These are phyloP conservation scores for Gorsachius magnificus DNA, from an alignment of 2,797 vertebrate species.

Conservation along the genomic window DNA sequence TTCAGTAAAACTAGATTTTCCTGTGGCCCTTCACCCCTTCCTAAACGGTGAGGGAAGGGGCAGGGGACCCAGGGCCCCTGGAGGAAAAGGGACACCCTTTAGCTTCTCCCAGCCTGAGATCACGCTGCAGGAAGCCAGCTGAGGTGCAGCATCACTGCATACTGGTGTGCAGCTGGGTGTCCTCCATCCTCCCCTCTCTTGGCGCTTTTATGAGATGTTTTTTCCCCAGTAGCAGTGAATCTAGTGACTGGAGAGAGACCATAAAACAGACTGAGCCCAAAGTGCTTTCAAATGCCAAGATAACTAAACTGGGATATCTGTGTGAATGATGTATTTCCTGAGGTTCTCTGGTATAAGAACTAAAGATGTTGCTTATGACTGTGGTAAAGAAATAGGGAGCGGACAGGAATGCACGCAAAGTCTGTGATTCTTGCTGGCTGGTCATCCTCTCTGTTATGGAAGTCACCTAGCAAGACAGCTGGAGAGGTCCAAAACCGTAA, in stretches of 20 bases:
- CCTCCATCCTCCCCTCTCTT: not conserved
- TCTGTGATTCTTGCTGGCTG: not conserved
- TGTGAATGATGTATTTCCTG: not conserved
- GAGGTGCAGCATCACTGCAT: not conserved
- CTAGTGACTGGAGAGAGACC: not conserved
- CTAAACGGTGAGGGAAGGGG: not conserved
- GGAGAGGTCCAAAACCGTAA: not conserved
- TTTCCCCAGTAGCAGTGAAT: not conserved
- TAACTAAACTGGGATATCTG: not conserved
- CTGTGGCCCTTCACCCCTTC: not conserved
- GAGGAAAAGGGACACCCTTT: not conserved
- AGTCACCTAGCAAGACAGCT: not conserved
- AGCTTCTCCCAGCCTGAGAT: not conserved
- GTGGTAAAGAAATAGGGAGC: not conserved
- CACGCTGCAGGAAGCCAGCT: not conserved
- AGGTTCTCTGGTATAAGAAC: not conserved
- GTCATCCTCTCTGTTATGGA: not conserved
- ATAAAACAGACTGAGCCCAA: not conserved
- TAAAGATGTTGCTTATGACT: not conserved
- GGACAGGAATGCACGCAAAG: not conserved
- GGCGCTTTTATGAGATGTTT: not conserved
- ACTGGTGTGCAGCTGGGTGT: too few relatives aligned
- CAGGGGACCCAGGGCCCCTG: not conserved
- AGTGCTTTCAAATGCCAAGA: not conserved
- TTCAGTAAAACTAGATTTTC: not conserved